Conservation (phyloP, 2,113 vertebrate species). For the Lucifuga dentata region DNA sequence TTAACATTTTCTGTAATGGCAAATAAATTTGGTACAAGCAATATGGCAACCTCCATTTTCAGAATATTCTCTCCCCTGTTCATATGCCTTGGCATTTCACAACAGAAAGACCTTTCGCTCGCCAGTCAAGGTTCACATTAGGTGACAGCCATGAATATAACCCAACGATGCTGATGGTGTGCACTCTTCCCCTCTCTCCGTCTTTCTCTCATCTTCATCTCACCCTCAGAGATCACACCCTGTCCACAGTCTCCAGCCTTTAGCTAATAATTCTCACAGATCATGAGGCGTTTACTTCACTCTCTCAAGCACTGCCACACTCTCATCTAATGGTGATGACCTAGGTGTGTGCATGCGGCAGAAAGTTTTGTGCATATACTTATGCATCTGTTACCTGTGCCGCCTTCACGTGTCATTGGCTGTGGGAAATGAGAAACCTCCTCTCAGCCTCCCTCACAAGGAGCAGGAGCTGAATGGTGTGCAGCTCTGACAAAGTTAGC, state of each 20-base stretch:
- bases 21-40: conserved; percentile 71
- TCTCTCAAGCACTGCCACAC: conserved; percentile 50
- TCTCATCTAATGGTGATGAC: conserved; percentile 69
- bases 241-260: conserved; percentile 66
- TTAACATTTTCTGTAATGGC: conserved; percentile 73
- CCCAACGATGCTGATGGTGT: conserved; percentile 58
- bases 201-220: conserved; percentile 11
- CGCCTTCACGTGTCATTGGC: conserved; percentile 78
- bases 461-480: conserved; percentile 43
- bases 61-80: conserved; percentile 59
- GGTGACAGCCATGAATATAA: conserved; percentile 53
- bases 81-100: conserved; percentile 69
- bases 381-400: conserved; percentile 70
- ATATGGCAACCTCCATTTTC: conserved; percentile 47
- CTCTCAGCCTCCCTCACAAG: conserved; percentile 45
- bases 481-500: conserved; percentile 57
- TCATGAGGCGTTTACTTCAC: conserved; percentile 69
- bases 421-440: conserved; percentile 67
- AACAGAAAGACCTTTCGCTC: conserved; percentile 57
- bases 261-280: conserved; percentile 73
- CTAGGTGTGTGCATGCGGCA: conserved; percentile 35
- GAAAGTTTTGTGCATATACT: conserved; percentile 20
- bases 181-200: conserved; percentile 12
- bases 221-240: conserved; percentile 54
- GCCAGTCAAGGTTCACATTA: conserved; percentile 60